phyloP scores from a whole-genome alignment of 2,797 vertebrate species.

The Aplochiton taeniatus region DNA sequence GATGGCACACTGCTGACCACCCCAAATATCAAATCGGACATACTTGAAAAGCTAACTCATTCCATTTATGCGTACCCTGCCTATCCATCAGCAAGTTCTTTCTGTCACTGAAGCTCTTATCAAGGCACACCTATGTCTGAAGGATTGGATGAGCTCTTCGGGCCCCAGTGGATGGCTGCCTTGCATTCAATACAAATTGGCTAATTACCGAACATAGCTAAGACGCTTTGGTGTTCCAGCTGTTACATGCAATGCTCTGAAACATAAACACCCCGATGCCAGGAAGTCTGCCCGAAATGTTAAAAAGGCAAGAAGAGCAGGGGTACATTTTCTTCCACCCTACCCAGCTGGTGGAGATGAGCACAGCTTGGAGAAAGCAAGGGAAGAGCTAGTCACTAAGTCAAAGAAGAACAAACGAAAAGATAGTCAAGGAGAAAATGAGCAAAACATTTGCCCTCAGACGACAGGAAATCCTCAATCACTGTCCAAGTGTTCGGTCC shows the following conservation, averaged over 20 bases:
- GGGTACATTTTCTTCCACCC: slow-evolving; percentile 26
- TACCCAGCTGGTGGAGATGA: slow-evolving; percentile 23
- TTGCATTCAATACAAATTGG: slow-evolving; percentile 35
- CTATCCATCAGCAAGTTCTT: slow-evolving; percentile 11
- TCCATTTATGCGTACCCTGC: slow-evolving; percentile 9
- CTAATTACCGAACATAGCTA: slow-evolving; percentile 5
- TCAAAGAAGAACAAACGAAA: slow-evolving; percentile 14
- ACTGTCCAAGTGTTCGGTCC: slow-evolving; percentile 11
- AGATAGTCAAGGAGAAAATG: slow-evolving; percentile 34
- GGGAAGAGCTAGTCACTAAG: slow-evolving; percentile 16
- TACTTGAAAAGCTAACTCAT: slow-evolving; percentile 14
- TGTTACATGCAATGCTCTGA: too few species aligned
- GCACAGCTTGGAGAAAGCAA: slow-evolving; percentile 19
- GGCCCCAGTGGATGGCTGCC: slow-evolving; percentile 21
- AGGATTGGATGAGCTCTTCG: slow-evolving; percentile 12
- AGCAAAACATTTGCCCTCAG: slow-evolving; percentile 27
- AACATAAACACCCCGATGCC: slow-evolving; percentile 14
- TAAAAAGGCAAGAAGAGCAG: too few species aligned
- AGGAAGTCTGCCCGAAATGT: too few species aligned
- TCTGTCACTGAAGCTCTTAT: slow-evolving; percentile 18
- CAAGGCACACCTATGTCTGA: slow-evolving; percentile 27
- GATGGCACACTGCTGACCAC: slow-evolving; percentile 12
- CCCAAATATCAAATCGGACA: slow-evolving; percentile 15
- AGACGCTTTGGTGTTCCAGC: too few species aligned
- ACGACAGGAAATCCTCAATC: slow-evolving; percentile 26